Percentiles rank a stretch among this genome's conserved stretches.
Conservation (phyloP, 2,888 invertebrate species). For the Colostygia pectinataria region DNA sequence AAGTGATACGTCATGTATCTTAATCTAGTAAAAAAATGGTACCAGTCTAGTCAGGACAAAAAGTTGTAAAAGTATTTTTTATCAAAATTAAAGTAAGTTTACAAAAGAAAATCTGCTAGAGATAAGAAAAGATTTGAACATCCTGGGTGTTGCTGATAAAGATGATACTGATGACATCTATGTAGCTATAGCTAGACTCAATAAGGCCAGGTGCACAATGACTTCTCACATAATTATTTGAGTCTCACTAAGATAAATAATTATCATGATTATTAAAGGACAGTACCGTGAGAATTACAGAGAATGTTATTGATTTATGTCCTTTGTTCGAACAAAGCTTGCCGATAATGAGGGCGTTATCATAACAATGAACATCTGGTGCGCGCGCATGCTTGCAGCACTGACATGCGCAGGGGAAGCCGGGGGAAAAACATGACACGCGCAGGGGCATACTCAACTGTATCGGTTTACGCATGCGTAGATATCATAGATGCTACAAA, state of each 20-base stretch:
- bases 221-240: no score
- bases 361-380: conserved; percentile 41
- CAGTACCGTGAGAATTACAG: conserved; percentile 4
- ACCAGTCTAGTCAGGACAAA: no score
- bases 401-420: conserved; percentile 16
- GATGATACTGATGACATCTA: no score
- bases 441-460: conserved; percentile 19
- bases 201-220: conserved; percentile 5
- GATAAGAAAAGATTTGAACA: no score
- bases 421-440: conserved; percentile 18
- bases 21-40: conserved; percentile 1
- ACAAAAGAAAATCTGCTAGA: no score
- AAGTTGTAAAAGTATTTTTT: no score
- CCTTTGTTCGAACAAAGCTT: conserved; percentile 31
- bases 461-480: conserved; percentile 31
- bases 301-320: conserved; percentile 10
- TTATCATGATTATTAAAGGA: no score
- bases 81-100: no score
- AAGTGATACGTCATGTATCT: conserved; percentile 10
- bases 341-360: conserved; percentile 38
- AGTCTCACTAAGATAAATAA: no score
- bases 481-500: conserved; percentile 4
- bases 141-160: no score
- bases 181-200: no score
- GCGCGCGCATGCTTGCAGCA: conserved; percentile 27